Evolutionary conservation across 2,113 vertebrate genomes (phyloP), one percentile per base, ranked within the genome.

Genomic region (Bagarius yarrelli): DNA sequence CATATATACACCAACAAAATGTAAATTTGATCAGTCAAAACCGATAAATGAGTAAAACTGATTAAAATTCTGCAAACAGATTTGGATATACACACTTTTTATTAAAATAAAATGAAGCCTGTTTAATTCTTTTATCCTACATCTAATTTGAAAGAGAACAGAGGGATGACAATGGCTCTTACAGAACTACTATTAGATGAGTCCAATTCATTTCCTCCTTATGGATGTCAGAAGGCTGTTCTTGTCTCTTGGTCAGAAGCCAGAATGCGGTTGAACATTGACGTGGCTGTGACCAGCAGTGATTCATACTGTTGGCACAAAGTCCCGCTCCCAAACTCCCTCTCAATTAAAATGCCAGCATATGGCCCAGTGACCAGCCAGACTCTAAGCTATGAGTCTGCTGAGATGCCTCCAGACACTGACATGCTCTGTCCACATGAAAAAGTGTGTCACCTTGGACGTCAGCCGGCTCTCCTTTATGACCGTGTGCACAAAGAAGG

Each of bases 301-400:
- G 91, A 93, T 93, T 93, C 89, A 92, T 92, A 83, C 81, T 89
- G 85, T 81, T 21, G 83, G 75, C 90, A 80, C 89, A 83, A 59
- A 88, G 89, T 89, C 88, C 88, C 61, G 85, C 76, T 94, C 92
- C 92, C 92, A 81, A 89, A 90, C 89, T 91, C 91, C 91, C 91
- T 91, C 89, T 90, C 92, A 93, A 93, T 94, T 93, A 93, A 93
- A 92, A 88, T 81, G 36, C 83, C 86, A 90, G 86, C 92, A 93
- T 93, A 93, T 92, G 92, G 91, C 86, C 87, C 84, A 76, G 87
- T 90, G 91, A 90, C 87, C 89, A 83, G 27, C 69, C 82, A 73
- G 90, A 85, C 90, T 78, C 89, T 89, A 87, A 90, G 90, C 88
- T 88, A 87, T 84, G 74, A 61, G 81, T 60, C 87, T 64, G 36